phyloP scores from a whole-genome alignment of 2,888 invertebrate genomes.

The Cantharis rufa region DNA sequence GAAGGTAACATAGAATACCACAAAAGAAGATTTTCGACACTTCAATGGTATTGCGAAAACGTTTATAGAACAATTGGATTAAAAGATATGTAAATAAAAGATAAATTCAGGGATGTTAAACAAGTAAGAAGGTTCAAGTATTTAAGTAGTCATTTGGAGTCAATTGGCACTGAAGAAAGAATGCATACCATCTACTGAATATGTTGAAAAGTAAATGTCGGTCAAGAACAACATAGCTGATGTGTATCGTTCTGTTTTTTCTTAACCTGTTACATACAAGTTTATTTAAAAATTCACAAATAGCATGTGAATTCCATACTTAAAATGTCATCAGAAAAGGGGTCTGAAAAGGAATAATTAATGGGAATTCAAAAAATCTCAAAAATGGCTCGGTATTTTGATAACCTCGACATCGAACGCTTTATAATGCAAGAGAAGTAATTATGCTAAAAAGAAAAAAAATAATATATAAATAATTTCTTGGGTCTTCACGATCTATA shows the following conservation, averaged over 20 bases:
- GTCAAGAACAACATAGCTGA: background rate
- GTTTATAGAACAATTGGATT: background rate
- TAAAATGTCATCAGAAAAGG: too few relatives aligned
- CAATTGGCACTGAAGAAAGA: background rate
- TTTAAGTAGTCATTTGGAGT: background rate
- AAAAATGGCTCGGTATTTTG: too few relatives aligned
- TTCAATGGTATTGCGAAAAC: background rate
- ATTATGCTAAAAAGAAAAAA: background rate
- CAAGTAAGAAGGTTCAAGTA: background rate
- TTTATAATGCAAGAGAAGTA: background rate
- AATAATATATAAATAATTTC: background rate
- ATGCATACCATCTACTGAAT: background rate
- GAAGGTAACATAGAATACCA: background rate
- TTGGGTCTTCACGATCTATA: background rate
- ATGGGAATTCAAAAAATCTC: too few relatives aligned
- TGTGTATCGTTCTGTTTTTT: background rate
- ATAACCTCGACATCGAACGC: too few relatives aligned
- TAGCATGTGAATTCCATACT: too few relatives aligned
- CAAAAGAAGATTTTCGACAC: background rate
- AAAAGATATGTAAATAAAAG: background rate
- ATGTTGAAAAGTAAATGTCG: background rate
- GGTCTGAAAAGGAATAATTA: too few relatives aligned
- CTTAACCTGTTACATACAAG: background rate
- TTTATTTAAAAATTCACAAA: background rate
- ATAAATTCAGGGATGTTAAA: background rate